These are phyloP conservation scores for Hormaphis cornu DNA, from an alignment of 1,140 invertebrate genomes.

Conservation along the genomic window DNA sequence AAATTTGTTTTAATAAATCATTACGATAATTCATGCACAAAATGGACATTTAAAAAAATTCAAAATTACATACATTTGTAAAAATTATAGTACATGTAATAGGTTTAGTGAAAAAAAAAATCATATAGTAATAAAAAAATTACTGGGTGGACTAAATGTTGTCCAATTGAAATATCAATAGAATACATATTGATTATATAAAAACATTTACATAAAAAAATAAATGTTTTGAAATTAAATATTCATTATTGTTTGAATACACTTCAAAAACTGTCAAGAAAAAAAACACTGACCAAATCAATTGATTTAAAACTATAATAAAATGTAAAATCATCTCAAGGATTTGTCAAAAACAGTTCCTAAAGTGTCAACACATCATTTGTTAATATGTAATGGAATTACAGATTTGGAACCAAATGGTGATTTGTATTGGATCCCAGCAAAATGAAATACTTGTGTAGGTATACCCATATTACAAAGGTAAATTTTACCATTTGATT, in stretches of 20 bases:
- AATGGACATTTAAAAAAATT: no score
- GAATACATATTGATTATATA: neutral
- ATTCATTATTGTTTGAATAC: neutral
- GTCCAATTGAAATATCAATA: slow-evolving; percentile 18
- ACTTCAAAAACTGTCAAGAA: neutral
- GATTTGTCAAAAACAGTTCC: slow-evolving; percentile 11
- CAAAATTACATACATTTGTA: no score
- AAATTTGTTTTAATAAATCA: no score
- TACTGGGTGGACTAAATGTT: neutral
- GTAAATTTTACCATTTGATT: slow-evolving; percentile 68
- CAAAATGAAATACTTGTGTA: slow-evolving; percentile 60
- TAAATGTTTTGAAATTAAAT: neutral
- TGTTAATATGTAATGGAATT: slow-evolving; percentile 60
- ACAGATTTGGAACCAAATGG: slow-evolving; percentile 83
- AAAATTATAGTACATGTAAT: neutral
- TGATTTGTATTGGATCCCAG: slow-evolving; percentile 70
- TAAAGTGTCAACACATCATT: neutral
- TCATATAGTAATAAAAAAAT: no score
- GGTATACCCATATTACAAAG: slow-evolving; percentile 79
- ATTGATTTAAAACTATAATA: slow-evolving; percentile 5
- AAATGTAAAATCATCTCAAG: slow-evolving; percentile 7
- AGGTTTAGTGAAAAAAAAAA: no score
- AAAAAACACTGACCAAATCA: neutral
- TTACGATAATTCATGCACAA: no score
- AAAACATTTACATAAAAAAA: neutral